Evolutionary conservation across 2,797 vertebrate genomes (phyloP), one percentile per base, ranked within the genome.

Genomic region (Pangasius sanitwongsei): DNA sequence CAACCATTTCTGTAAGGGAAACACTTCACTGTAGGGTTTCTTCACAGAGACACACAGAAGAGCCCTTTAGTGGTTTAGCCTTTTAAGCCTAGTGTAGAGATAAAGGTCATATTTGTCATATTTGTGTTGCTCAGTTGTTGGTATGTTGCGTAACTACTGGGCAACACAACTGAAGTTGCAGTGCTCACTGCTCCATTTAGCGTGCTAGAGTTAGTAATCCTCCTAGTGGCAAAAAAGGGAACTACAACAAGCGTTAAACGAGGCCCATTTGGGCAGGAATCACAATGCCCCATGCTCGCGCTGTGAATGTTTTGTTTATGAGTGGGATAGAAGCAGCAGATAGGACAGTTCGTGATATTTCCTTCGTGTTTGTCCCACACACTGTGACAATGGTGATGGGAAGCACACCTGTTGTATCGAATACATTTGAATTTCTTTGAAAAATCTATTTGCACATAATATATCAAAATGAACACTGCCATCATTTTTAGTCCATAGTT

Each of bases 51-150:
- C 48, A 9, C 77, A 18, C 48, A 34, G 25, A 31, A 8, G 72
- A 44, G 11, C 53, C 1, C n/a, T 80, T 78, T 34, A 20, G 28
- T 11, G 7, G 34, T 80, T 9, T 80, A 80, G 57, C 77, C 50
- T 80, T 80, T 80, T 53, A 34, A 80, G 18, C 77, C 77, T 20
- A 3, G 77, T 50, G n/a, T 57, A 57, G 18, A 34, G 12, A 80
- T 80, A 53, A 80, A 53, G 50, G 50, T 80, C 77, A 80, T 55
- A 80, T 80, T 80, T 57, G 75, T 53, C 44, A 77, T 77, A 50
- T 77, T 50, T 50, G 75, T 57, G n/a, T 80, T 80, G 77, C 0
- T 3, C n/a, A 57, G 15, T 34, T 55, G n/a, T 57, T 77, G 13
- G 72, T 75, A 41, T 44, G 37, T 75, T 44, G 41, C 23, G 5